Evolutionary conservation across 2,797 vertebrate species (phyloP), one percentile per base, ranked within the genome.

Genomic region (Pseudochirops corinnae): DNA sequence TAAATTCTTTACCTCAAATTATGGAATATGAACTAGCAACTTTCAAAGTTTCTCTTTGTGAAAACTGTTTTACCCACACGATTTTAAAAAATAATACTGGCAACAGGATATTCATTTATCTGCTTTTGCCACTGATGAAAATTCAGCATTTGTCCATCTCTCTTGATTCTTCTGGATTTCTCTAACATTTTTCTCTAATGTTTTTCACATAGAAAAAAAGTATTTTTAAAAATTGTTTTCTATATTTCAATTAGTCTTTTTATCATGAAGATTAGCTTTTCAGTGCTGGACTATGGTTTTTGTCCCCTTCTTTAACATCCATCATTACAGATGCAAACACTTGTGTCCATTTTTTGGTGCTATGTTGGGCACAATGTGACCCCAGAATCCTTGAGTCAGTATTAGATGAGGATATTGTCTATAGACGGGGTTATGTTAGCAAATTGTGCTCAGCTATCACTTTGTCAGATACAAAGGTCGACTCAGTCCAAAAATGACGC

Each of bases 301-400:
- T 99, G 96, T 99, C 99, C 95, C 96, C 98, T 97, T 99, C 99
- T 99, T 99, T 99, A 97, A 97, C 98, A 97, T 99, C 99, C 99
- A 99, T 99, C 99, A 99, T 99, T 98, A 99, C 97, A 6, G 99
- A 99, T 93, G 99, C 98, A 99, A 99, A 99, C 74, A 99, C 99
- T 99, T 99, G 98, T 55, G 53, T 55, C 53, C 53, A 55, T 55
- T 55, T 55, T 55, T 55, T 55, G 53, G 10, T 55, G 53, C 53
- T 55, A 4, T n/a, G 31, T 11, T 67, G 31, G 4, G 31, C 21
- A 24, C 67, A 82, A 46, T 18, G 18, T 39, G n/a, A 18, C 7
- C n/a, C 67, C 18, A 82, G n/a, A 24, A 46, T 39, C 67, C 18
- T 24, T 82, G 33, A 46, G 16, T 2, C n/a, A 46, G 6, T 46